Base-by-base conservation (phyloP, 2,888 invertebrate genomes). In the Mechanitis messenoides region DNA sequence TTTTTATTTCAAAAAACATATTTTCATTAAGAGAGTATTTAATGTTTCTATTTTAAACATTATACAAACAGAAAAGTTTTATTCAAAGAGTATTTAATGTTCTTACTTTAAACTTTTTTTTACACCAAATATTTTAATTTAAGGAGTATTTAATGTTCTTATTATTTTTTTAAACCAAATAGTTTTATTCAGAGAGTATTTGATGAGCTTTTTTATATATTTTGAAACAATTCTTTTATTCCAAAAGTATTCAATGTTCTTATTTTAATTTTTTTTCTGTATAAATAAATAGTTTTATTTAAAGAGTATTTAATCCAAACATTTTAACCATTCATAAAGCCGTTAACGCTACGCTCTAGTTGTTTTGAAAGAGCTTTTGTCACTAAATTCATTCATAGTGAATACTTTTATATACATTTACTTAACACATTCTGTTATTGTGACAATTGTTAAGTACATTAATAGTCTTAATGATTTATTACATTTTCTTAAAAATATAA, bases 311-410 rank as follows among this genome's bases (percentile, higher is more conserved):
- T 50, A 50, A 50, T 31, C 28, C 50, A 9, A 9, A 42, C 11
- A 11, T 42, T 50, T 60, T 61, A 62, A 59, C 62, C 62, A 66
- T 66, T 46, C 57, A 38, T 45, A 45, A 42, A 45, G 45, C 54
- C 45, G 54, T 54, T 59, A 31, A 59, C 65, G 63, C 47, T 12
- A 20, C 56, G 57, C 53, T 55, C 60, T 42, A 64, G 53, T 59
- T 59, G 46, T 45, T 59, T 33, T 46, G 53, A 35, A 54, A 53
- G 58, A 53, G 45, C 54, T 45, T 45, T 55, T 60, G 50, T 59
- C 33, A 60, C 57, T 66, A 59, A 63, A 31, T 31, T 50, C 50
- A 50, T 50, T 50, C 50, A 50, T 50, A 31, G n/a, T 9, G 6
- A 7, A 42, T 7, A 42, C 42, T 42, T 50, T 50, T 50, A 20